Conservation (phyloP, 2,113 vertebrate genomes). For the Rhynchomys soricoides region DNA sequence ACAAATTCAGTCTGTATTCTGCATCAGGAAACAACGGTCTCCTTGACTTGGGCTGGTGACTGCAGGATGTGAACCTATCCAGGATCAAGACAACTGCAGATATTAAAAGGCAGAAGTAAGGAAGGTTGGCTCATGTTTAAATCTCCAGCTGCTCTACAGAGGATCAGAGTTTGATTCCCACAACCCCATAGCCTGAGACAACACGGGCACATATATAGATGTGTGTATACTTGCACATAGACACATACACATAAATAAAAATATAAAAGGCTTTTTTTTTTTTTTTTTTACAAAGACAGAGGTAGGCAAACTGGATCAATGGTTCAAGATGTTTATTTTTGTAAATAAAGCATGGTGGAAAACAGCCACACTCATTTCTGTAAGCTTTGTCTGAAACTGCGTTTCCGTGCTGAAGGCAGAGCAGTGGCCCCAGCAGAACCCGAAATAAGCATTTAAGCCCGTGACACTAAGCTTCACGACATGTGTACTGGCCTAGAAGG, state of each 20-base stretch:
- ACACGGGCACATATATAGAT: accelerated
- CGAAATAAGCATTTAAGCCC: not conserved
- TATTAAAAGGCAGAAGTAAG: not conserved
- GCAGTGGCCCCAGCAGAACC: not conserved
- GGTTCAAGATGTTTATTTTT: conserved; percentile 31
- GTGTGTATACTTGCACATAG: no score
- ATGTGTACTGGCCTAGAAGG: not conserved
- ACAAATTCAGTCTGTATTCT: conserved; percentile 8
- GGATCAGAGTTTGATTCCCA: not conserved
- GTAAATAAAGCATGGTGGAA: not conserved
- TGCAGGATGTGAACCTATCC: not conserved
- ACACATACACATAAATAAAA: not conserved
- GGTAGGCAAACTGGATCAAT: not conserved
- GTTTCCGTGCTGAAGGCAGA: not conserved
- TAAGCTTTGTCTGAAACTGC: not conserved
- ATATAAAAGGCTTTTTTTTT: not conserved
- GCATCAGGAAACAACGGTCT: not conserved
- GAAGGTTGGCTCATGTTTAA: not conserved
- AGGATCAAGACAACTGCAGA: not conserved
- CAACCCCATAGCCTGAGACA: not conserved
- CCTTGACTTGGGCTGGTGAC: not conserved
- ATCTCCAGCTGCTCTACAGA: not conserved
- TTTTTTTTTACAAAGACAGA: conserved; percentile 21
- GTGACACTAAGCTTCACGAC: not conserved
- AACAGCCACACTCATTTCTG: not conserved